Evolutionary conservation across 2,797 vertebrate genomes (phyloP).

Genomic region (Periparus ater): DNA sequence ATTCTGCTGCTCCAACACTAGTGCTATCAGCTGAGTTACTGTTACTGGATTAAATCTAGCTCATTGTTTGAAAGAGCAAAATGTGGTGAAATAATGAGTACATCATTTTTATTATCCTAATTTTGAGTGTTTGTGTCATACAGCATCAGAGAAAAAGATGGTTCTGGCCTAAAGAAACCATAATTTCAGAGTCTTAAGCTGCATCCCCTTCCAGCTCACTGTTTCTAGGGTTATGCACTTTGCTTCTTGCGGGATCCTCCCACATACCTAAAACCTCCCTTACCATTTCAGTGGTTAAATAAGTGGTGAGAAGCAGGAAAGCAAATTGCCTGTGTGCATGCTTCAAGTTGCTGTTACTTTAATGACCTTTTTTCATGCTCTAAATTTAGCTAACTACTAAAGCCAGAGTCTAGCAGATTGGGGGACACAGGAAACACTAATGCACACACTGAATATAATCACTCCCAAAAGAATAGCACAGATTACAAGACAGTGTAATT

Average conservation of each 20-base stretch:
- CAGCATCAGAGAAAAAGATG: background rate
- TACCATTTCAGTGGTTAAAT: background rate
- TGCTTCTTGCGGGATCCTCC: background rate
- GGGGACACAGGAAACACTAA: background rate
- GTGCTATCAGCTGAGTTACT: background rate
- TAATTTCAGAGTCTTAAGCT: background rate
- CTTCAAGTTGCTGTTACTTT: background rate
- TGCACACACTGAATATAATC: background rate
- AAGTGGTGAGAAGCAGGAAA: background rate
- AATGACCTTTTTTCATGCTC: slow-evolving; percentile 1
- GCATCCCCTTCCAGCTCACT: background rate
- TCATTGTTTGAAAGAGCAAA: background rate
- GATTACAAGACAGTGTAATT: slow-evolving; percentile 5
- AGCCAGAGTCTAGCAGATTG: background rate
- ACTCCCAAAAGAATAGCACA: slow-evolving; percentile 7
- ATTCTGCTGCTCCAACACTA: background rate
- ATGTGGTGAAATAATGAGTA: background rate
- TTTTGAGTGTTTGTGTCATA: background rate
- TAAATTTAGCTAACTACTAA: slow-evolving; percentile 38
- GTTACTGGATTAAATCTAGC: background rate
- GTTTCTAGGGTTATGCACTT: background rate
- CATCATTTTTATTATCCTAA: background rate
- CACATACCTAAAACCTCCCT: background rate
- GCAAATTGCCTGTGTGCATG: background rate
- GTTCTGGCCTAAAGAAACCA: background rate